phyloP scores from a whole-genome alignment of 2,888 invertebrate species.

The Tetranychus truncatus region DNA sequence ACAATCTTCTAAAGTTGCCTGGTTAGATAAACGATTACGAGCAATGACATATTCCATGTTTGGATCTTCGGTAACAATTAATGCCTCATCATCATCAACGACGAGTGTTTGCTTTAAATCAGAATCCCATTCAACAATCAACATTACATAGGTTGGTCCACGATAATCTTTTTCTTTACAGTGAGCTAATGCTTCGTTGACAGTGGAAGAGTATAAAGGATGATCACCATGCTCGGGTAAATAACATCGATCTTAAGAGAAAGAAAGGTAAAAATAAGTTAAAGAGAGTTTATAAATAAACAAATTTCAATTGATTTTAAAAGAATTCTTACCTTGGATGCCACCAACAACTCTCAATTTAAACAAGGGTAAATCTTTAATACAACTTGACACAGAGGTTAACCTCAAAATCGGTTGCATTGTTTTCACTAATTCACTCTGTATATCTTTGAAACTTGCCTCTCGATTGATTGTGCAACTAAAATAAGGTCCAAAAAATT shows the following conservation, averaged over 20 bases:
- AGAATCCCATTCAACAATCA: slow-evolving; percentile 59
- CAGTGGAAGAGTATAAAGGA: slow-evolving; percentile 73
- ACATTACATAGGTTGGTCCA: slow-evolving; percentile 60
- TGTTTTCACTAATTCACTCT: slow-evolving; percentile 68
- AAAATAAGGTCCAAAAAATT: slow-evolving; percentile 56
- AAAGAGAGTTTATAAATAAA: background rate
- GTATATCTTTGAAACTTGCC: slow-evolving; percentile 65
- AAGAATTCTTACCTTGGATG: slow-evolving; percentile 7
- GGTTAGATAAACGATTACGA: slow-evolving; percentile 15
- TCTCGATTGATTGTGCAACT: slow-evolving; percentile 75
- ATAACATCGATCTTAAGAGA: slow-evolving; percentile 6
- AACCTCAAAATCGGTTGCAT: slow-evolving; percentile 39
- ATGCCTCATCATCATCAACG: slow-evolving; percentile 16
- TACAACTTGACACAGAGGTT: slow-evolving; percentile 20
- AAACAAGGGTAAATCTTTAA: slow-evolving; percentile 41
- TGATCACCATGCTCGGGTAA: slow-evolving; percentile 49
- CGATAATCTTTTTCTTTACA: slow-evolving; percentile 42
- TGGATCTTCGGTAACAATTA: slow-evolving; percentile 13
- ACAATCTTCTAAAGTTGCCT: slow-evolving; percentile 73
- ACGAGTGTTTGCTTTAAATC: slow-evolving; percentile 16
- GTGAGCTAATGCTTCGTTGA: slow-evolving; percentile 66
- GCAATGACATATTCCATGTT: slow-evolving; percentile 20
- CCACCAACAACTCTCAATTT: slow-evolving; percentile 52
- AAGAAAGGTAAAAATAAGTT: background rate
- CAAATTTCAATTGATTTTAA: background rate